phyloP scores from a whole-genome alignment of 2,888 invertebrate genomes.

The Athetis lepigone region DNA sequence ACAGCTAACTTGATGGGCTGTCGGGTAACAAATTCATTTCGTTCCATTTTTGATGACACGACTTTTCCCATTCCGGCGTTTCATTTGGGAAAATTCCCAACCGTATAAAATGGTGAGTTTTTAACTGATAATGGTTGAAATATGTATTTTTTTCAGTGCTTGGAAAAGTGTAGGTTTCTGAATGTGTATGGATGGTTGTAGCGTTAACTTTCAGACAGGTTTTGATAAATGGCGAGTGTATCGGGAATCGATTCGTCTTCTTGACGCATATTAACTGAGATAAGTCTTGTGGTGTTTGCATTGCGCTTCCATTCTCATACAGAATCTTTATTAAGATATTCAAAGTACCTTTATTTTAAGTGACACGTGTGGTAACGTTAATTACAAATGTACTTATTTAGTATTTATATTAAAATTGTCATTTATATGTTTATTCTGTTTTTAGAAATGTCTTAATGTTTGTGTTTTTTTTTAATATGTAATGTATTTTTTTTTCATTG shows the following conservation, averaged over 20 bases:
- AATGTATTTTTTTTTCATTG: no score
- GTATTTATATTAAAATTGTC: no score
- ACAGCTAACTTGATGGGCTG: conserved; percentile 9
- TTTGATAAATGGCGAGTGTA: conserved; percentile 43
- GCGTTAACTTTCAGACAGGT: conserved; percentile 39
- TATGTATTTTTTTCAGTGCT: not conserved
- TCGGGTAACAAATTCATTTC: conserved; percentile 33
- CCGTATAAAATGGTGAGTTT: not conserved
- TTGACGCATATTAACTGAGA: conserved; percentile 2
- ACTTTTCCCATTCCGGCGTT: conserved; percentile 29
- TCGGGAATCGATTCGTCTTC: conserved; percentile 34
- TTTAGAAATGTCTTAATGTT: no score
- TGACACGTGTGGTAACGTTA: no score
- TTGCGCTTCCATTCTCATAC: not conserved
- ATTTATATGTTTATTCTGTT: no score
- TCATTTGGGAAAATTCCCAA: conserved; percentile 32
- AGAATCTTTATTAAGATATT: no score
- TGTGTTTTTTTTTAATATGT: no score
- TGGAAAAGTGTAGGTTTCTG: not conserved
- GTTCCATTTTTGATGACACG: conserved; percentile 34
- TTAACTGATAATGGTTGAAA: not conserved
- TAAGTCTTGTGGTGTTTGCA: not conserved
- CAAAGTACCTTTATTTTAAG: no score
- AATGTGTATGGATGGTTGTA: conserved; percentile 11
- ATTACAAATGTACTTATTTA: no score